Evolutionary conservation across 2,888 invertebrate genomes (phyloP), one percentile per base, ranked within the genome.

Genomic region (Drosophila mimetica): DNA sequence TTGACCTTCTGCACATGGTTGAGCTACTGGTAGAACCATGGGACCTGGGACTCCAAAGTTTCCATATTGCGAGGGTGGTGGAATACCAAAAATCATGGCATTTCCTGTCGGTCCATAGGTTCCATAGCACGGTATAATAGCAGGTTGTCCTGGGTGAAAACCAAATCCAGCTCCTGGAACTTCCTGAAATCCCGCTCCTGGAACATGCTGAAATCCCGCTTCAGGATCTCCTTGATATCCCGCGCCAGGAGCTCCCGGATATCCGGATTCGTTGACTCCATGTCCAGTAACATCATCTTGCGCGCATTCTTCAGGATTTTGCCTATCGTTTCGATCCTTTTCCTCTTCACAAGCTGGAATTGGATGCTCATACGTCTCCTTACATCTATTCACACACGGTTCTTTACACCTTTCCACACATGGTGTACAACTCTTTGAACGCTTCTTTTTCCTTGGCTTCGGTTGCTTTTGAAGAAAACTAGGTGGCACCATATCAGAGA

Each of bases 401-500:
- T 57, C n/a, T 1, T n/a, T 11, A 16, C 39, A 13, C 6, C 11
- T 28, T 0, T 11, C 14, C 6, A 0, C 7, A 22, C 14, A 16
- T 9, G 30, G 4, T 28, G n/a, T 5, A 13, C 34, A 53, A 3
- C 36, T 30, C 14, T 20, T 46, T 0, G 54, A 13, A 3, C 14
- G 28, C 11, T 22, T 8, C 18, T 63, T 48, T 18, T 22, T 37
- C n/a, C 54, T 64, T 5, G 9, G 1, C 28, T 48, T 37, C n/a
- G 39, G 30, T 4, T 37, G 2, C 9, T 42, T 72, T 18, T 2
- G 18, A 6, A 88, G 52, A 48, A 88, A 86, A 46, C 57, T 75
- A 2, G 88, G 84, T 9, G 48, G 8, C 8, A 71, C 14, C 22
- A 47, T 30, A n/a, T 75, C 61, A 5, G 89, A 86, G 47, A 82